Conservation (phyloP, 1,140 invertebrate species). For the Contarinia nasturtii region DNA sequence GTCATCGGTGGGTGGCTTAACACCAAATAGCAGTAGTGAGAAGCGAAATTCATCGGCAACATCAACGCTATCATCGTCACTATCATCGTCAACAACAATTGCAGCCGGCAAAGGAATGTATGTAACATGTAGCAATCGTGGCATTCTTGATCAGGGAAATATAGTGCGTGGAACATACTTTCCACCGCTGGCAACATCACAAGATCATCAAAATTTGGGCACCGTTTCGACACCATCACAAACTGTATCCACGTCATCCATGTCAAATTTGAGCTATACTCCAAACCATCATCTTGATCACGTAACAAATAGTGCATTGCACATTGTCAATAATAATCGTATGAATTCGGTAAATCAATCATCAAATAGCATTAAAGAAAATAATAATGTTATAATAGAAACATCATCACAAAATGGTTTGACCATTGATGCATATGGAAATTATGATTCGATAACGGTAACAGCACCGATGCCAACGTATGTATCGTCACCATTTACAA, state of each 20-base stretch:
- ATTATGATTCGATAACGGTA: slow-evolving; percentile 3
- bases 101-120: slow-evolving; percentile 70
- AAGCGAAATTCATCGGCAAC: background rate
- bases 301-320: background rate
- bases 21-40: slow-evolving; percentile 22
- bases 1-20: slow-evolving; percentile 4
- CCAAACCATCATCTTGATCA: slow-evolving; percentile 3
- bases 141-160: slow-evolving; percentile 52
- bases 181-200: slow-evolving; percentile 58
- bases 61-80: no score
- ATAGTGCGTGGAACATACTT: slow-evolving; percentile 68
- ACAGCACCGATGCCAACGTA: slow-evolving; percentile 5
- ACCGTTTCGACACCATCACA: no score
- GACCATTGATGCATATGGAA: background rate
- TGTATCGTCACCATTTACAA: no score
- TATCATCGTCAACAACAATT: slow-evolving; percentile 22
- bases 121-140: slow-evolving; percentile 65
- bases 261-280: slow-evolving; percentile 4
- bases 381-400: background rate
- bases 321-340: slow-evolving; percentile 1
- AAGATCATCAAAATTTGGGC: slow-evolving; percentile 43
- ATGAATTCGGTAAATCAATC: background rate
- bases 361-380: slow-evolving; percentile 1
- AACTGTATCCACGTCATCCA: slow-evolving; percentile 9
- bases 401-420: background rate